phyloP scores from a whole-genome alignment of 2,888 invertebrate species.

The Amiota communis region DNA sequence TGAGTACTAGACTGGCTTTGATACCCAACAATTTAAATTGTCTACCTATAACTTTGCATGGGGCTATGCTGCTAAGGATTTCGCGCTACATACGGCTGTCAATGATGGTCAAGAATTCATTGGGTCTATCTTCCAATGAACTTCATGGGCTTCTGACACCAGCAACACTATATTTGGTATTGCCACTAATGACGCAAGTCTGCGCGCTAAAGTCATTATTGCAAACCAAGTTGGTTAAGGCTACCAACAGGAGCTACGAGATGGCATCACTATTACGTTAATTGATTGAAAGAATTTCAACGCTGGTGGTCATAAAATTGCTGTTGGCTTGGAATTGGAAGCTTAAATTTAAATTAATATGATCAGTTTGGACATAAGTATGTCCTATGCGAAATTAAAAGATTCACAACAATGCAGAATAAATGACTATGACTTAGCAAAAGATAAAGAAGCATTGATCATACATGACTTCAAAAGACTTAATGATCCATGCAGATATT shows the following conservation, averaged over 20 bases:
- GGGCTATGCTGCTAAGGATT: constrained; percentile 91
- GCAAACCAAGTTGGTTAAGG: constrained; percentile 94
- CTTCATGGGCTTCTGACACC: constrained; percentile 93
- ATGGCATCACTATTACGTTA: constrained; percentile 93
- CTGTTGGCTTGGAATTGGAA: constrained; percentile 94
- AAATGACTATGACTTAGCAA: constrained; percentile 24
- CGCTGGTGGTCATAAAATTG: constrained; percentile 97
- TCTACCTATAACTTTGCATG: constrained; percentile 95
- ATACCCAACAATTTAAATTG: constrained; percentile 91
- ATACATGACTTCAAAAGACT: too few species aligned
- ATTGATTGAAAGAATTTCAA: constrained; percentile 98
- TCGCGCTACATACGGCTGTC: constrained; percentile 94
- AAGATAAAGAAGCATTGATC: too few species aligned
- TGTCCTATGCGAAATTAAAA: constrained; percentile 30
- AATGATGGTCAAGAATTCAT: constrained; percentile 95
- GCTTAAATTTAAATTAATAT: constrained; percentile 80
- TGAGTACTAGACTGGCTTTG: constrained; percentile 92
- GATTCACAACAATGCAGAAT: constrained; percentile 36
- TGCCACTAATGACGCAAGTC: constrained; percentile 87
- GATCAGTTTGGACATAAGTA: not conserved
- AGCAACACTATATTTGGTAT: constrained; percentile 94
- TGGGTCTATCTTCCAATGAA: constrained; percentile 94
- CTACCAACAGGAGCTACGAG: constrained; percentile 92
- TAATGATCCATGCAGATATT: too few species aligned
- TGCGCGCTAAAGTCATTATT: constrained; percentile 96